Conservation (phyloP, 2,797 vertebrate species). For the Syngnathus rostellatus region DNA sequence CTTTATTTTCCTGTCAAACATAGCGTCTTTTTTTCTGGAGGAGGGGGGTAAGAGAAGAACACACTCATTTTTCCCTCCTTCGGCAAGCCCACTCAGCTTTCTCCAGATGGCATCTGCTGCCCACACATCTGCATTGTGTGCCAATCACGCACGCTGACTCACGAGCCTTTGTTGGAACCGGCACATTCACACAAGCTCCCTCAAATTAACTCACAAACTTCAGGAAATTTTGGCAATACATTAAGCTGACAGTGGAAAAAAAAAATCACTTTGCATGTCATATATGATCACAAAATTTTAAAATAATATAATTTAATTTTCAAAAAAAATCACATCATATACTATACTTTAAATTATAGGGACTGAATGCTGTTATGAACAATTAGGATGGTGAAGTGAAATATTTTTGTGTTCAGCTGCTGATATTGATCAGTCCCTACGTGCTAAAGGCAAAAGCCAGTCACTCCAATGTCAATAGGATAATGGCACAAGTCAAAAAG, state of each 20-base stretch:
- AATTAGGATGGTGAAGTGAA: not conserved
- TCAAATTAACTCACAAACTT: conserved; percentile 15
- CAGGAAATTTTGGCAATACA: conserved; percentile 1
- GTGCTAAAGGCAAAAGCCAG: not conserved
- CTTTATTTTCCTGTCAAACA: conserved; percentile 69
- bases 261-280: not conserved
- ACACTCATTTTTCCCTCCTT: conserved; percentile 32
- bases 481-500: not conserved
- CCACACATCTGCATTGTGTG: conserved; percentile 89
- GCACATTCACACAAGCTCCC: conserved; percentile 14
- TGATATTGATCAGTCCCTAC: not conserved
- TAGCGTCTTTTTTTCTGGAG: conserved; percentile 61
- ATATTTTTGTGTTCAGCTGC: not conserved
- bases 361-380: not conserved
- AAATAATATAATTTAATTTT: not conserved
- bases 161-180: conserved; percentile 28
- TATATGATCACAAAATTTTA: not conserved
- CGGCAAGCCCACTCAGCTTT: conserved; percentile 68
- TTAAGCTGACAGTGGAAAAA: not conserved
- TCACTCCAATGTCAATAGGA: not conserved
- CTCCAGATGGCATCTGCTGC: conserved; percentile 84
- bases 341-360: not conserved
- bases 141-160: conserved; percentile 52
- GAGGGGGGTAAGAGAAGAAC: not conserved
- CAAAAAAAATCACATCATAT: not conserved